Evolutionary conservation across 2,797 vertebrate species (phyloP).

Genomic region (Enteromius paludinosus): DNA sequence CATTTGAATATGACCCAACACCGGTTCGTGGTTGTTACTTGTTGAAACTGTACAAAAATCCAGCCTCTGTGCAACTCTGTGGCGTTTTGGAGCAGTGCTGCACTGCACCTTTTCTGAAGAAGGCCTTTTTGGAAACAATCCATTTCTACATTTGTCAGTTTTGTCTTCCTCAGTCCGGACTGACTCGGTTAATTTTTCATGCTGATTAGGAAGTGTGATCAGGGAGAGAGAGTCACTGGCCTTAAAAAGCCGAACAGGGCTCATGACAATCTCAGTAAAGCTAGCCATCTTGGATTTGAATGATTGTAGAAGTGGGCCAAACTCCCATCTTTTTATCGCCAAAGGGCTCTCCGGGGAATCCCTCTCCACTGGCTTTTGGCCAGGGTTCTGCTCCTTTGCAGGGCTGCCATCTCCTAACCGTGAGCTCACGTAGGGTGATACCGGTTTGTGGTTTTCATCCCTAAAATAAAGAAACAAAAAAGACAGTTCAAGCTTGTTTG

Average conservation of each 20-base stretch:
- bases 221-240: constrained; percentile 54
- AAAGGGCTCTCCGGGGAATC: constrained; percentile 43
- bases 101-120: neutral
- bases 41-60: constrained; percentile 54
- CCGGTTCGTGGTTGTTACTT: constrained; percentile 7
- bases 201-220: constrained; percentile 20
- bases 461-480: constrained; percentile 57
- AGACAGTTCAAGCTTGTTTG: neutral
- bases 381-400: constrained; percentile 4
- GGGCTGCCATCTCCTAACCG: constrained; percentile 14
- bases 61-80: constrained; percentile 54
- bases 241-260: constrained; percentile 78
- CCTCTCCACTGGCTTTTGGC: constrained; percentile 49
- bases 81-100: constrained; percentile 20
- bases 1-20: constrained; percentile 8
- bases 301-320: constrained; percentile 85
- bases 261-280: constrained; percentile 89
- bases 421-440: constrained; percentile 27
- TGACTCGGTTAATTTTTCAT: neutral
- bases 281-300: constrained; percentile 89
- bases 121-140: constrained; percentile 18
- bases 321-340: constrained; percentile 78
- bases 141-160: neutral
- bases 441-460: constrained; percentile 40
- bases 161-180: neutral